phyloP scores from a whole-genome alignment of 2,888 invertebrate genomes.

The Dysmachus trigonus region DNA sequence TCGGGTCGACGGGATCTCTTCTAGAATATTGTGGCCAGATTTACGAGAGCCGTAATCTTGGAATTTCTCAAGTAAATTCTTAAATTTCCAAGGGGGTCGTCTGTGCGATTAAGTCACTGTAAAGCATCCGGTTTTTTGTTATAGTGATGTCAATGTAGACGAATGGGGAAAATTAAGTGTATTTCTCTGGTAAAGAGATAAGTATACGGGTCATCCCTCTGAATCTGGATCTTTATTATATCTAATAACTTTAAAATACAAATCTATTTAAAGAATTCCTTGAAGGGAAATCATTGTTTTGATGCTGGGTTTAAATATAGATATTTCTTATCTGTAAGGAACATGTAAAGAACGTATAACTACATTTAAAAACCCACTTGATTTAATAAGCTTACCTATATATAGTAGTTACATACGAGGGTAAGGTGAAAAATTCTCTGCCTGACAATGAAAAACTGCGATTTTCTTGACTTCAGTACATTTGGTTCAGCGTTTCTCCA shows the following conservation, averaged over 20 bases:
- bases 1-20: not conserved
- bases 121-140: not conserved
- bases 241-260: not conserved
- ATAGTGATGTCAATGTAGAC: not conserved
- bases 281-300: not conserved
- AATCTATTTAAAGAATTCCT: not conserved
- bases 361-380: not conserved
- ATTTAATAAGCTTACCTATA: too few species aligned
- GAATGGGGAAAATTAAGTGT: not conserved
- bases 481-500: too few species aligned
- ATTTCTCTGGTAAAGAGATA: not conserved
- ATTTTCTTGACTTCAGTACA: too few species aligned
- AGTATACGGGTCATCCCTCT: not conserved
- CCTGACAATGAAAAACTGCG: too few species aligned
- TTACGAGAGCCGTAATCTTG: not conserved
- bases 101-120: not conserved
- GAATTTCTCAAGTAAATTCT: not conserved
- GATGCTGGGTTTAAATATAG: not conserved
- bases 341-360: not conserved
- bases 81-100: not conserved
- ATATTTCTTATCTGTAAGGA: not conserved
- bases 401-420: too few species aligned
- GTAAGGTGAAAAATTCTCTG: too few species aligned
- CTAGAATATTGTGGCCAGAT: not conserved
- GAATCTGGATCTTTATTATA: not conserved